Evolutionary conservation across 1,140 invertebrate genomes (phyloP), one percentile per base, ranked within the genome.

Genomic region (Sminthurides bifidus): DNA sequence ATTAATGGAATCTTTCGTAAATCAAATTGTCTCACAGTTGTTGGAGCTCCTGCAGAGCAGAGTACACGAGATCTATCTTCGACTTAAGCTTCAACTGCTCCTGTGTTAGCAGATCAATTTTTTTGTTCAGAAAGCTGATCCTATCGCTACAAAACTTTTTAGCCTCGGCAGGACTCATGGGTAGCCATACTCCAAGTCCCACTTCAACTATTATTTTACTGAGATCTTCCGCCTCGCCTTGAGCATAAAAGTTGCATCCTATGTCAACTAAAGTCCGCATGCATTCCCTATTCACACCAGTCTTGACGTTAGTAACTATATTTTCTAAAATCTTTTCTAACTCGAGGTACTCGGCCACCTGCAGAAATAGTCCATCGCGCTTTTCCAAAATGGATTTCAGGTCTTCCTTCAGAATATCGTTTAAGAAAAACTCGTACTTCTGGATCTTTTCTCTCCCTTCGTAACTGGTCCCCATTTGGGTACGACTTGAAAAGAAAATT

Each of bases 201-300:
- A 65, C 21, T 30, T 61, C 59, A 8, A 65, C 45, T 8, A 54
- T 49, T 3, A 65, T 48, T 21, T 21, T 53, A 2, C 44, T 27
- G 4, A 53, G 27, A 12, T 58, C 54, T n/a, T 53, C 26, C 8
- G 61, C 45, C 4, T 57, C 40, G 3, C 54, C 60, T 21, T 65
- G 54, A 0, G 51, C 46, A 52, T 58, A 65, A 55, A 65, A 60
- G 41, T 61, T 58, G 40, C 54, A 57, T 14, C 59, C 63, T 29
- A 65, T 56, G 17, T 65, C 63, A 10, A 65, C 63, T 48, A 46
- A 35, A 24, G 59, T 52, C 38, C 51, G 33, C 3, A 58, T 12
- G 5, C 27, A 27, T 37, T 45, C 23, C 3, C 37, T 24, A 14
- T 31, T 37, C 4, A 38, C 27, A 24, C 33, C 48, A 26, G 5